These are phyloP conservation scores for Hemistola chrysoprasaria DNA, from an alignment of 2,888 invertebrate species.

Conservation along the genomic window DNA sequence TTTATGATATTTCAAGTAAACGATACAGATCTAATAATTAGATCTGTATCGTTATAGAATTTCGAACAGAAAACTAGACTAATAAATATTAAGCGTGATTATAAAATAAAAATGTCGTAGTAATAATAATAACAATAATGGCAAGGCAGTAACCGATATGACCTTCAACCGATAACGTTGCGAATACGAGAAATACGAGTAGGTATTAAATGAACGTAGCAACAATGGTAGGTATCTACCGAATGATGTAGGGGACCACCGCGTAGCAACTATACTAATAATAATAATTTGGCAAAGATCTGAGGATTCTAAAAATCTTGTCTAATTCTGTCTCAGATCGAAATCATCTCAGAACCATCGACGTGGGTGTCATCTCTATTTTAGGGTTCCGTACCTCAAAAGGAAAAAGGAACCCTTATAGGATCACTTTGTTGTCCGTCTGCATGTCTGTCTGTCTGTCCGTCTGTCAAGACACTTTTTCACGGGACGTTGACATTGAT, in stretches of 20 bases:
- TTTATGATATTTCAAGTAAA: too few relatives aligned
- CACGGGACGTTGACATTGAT: too few relatives aligned
- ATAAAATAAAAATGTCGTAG: conserved; percentile 9
- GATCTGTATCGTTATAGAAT: too few relatives aligned
- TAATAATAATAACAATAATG: background rate
- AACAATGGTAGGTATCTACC: conserved; percentile 23
- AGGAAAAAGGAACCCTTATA: too few relatives aligned
- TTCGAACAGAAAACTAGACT: too few relatives aligned
- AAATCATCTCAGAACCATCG: conserved; percentile 1
- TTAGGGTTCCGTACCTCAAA: too few relatives aligned
- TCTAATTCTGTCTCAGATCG: conserved; percentile 21
- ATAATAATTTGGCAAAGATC: conserved; percentile 26
- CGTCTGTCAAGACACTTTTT: too few relatives aligned
- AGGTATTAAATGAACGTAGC: too few relatives aligned
- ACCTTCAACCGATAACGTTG: conserved; percentile 26
- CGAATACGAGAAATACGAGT: conserved; percentile 11
- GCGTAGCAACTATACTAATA: conserved; percentile 21
- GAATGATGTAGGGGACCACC: conserved; percentile 13
- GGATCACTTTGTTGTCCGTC: too few relatives aligned
- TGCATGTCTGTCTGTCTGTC: too few relatives aligned
- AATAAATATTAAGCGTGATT: too few relatives aligned
- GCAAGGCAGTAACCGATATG: conserved; percentile 17
- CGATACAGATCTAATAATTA: too few relatives aligned
- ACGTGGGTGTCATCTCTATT: conserved; percentile 1
- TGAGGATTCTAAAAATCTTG: conserved; percentile 1